Conservation (phyloP, 2,888 invertebrate species). For the Erynnis tages region DNA sequence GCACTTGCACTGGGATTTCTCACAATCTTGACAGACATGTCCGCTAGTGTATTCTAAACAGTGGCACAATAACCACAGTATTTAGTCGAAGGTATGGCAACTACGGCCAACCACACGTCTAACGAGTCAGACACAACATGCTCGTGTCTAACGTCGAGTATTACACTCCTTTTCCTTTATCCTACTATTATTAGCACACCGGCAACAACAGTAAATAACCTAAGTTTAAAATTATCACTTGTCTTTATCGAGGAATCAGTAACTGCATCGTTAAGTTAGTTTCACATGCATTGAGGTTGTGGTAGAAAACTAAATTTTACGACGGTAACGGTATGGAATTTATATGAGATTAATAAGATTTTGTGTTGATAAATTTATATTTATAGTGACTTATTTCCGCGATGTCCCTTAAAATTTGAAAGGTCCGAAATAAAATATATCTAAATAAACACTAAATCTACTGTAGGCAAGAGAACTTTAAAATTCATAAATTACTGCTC, state of each 20-base stretch:
- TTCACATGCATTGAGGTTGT: conserved; percentile 15
- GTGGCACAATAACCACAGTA: conserved; percentile 8
- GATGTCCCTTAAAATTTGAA: too few species aligned
- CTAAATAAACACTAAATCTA: too few species aligned
- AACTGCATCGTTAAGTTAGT: conserved; percentile 1
- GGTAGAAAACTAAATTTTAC: conserved; percentile 9
- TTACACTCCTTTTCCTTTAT: conserved; percentile 1
- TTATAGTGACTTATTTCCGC: too few species aligned
- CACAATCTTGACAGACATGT: conserved; percentile 9
- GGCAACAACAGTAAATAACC: conserved; percentile 3
- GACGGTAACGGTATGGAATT: conserved; percentile 8
- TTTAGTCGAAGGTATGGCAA: background rate
- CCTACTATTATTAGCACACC: conserved; percentile 6
- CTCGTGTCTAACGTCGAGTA: conserved; percentile 2
- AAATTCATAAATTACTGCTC: too few species aligned
- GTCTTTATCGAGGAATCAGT: background rate
- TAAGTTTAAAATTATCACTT: background rate
- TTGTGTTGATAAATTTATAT: too few species aligned
- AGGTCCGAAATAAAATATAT: too few species aligned
- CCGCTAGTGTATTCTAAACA: conserved; percentile 12
- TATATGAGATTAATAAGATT: too few species aligned
- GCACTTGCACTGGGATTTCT: too few species aligned
- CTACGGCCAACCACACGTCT: conserved; percentile 10
- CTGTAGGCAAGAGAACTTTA: too few species aligned
- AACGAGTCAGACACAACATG: conserved; percentile 1